Conservation (phyloP, 35 echinoderm and acorn worm species). For the Eucidaris tribuloides region DNA sequence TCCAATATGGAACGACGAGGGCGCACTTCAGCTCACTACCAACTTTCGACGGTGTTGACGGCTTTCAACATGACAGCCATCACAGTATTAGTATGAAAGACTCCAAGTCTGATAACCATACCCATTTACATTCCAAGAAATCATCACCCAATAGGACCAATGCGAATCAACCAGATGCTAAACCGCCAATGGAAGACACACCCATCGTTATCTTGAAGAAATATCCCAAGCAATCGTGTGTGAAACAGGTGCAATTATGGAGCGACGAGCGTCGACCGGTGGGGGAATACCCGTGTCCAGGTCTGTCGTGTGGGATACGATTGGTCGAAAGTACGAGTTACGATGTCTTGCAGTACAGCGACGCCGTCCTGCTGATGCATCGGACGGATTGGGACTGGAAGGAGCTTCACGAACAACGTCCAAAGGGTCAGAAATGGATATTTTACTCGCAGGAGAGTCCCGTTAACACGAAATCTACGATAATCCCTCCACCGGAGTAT, state of each 20-base stretch:
- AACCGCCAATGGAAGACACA: too few species aligned
- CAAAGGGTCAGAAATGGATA: neutral
- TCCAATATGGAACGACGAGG: too few species aligned
- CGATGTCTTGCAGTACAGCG: neutral
- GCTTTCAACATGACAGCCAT: too few species aligned
- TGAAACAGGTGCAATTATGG: constrained; percentile 5
- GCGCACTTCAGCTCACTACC: too few species aligned
- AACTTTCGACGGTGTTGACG: too few species aligned
- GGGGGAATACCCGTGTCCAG: neutral
- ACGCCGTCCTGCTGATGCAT: constrained; percentile 9
- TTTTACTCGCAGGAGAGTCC: constrained; percentile 11
- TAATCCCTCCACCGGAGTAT: neutral
- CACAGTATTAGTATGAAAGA: too few species aligned
- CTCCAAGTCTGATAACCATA: too few species aligned
- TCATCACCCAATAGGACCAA: too few species aligned
- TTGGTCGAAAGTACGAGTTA: neutral
- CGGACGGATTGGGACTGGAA: constrained; percentile 4
- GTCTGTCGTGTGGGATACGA: neutral
- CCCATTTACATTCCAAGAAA: too few species aligned
- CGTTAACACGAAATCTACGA: neutral
- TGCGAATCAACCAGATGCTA: too few species aligned
- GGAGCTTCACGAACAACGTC: neutral
- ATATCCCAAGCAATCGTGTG: too few species aligned
- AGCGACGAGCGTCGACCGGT: neutral
- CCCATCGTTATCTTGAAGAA: too few species aligned